Base-by-base conservation (phyloP, 2,113 vertebrate genomes). In the Etheostoma cragini region DNA sequence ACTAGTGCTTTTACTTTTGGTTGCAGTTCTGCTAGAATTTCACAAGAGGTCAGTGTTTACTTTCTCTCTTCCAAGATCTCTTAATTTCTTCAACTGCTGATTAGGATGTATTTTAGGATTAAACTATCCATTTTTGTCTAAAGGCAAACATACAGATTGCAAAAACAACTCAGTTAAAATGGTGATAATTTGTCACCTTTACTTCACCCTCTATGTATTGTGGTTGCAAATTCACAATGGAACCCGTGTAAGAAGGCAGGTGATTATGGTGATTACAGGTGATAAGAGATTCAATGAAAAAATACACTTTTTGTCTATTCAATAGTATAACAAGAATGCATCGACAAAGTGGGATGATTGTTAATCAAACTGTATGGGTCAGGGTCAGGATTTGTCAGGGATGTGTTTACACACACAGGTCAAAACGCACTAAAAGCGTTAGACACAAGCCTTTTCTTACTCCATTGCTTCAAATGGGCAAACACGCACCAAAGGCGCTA, bases 31-130 rank as follows among this genome's bases (percentile, higher is more conserved):
- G 8, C 12, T 8, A 30, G 8, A 35, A 26, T 65, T 14, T 46
- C 92, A 92, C 85, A 82, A 86, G 93, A 87, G 87, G 91, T 81
- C 92, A 90, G 67, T 69, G 30, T 93, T 89, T 84, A 26, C 82
- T 57, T 85, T 86, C 50, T 30, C 49, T 78, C 30, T 30, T 30
- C 3, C 16, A 77, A 19, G 33, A 46, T 22, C 42, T 72, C 35
- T 24, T 2, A 24, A 11, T 63, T 53, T 64, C 1, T 16, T 68
- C 0, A 53, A 22, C 3, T 61, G 10, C 1, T 38, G 4, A 58
- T 53, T 1, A 19, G 63, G 16, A n/a, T 63, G 21, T 15, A 21
- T 58, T 35, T 58, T 46, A n/a, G 5, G 7, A 68, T 60, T 24
- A 8, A 49, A 33, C 21, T 21, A 12, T 42, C 8, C 0, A 10